Percentiles rank a stretch among this genome's conserved stretches.
phyloP scores from a whole-genome alignment of 2,888 invertebrate species.

The Tridacna crocea region DNA sequence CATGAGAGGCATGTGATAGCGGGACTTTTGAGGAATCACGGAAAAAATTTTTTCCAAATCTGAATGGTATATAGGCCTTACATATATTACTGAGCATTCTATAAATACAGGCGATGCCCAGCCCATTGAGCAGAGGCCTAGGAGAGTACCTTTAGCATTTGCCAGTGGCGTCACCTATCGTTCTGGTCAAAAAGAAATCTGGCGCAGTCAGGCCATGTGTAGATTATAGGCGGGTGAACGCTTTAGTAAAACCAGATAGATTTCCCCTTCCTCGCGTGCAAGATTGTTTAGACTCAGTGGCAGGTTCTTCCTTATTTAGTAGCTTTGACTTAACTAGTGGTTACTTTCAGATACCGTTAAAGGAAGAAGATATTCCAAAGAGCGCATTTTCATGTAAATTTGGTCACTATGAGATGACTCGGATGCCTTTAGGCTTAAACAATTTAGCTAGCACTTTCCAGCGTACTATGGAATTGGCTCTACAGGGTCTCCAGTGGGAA shows the following conservation, averaged over 20 bases:
- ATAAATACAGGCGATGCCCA: constrained; percentile 7
- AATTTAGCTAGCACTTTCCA: too few relatives aligned
- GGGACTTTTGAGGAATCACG: too few relatives aligned
- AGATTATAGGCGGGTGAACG: background rate
- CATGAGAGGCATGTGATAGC: too few relatives aligned
- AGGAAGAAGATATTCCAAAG: background rate
- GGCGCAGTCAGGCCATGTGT: background rate
- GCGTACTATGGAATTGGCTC: too few relatives aligned
- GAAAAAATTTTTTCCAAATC: too few relatives aligned
- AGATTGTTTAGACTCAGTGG: constrained; percentile 3
- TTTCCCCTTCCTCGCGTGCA: too few relatives aligned
- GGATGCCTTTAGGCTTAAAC: constrained; percentile 14
- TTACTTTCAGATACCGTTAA: too few relatives aligned
- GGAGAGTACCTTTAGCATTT: constrained; percentile 9
- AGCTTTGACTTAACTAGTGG: constrained; percentile 8
- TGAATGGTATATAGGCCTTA: background rate
- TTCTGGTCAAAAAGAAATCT: background rate
- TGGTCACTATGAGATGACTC: background rate
- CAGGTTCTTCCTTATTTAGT: background rate
- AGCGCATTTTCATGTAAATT: constrained; percentile 5
- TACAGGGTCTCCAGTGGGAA: background rate
- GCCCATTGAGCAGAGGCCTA: constrained; percentile 13
- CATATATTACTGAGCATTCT: constrained; percentile 14
- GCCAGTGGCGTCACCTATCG: background rate
- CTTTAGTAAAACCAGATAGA: too few relatives aligned